phyloP scores from a whole-genome alignment of 2,888 invertebrate species.

The Eristalis pertinax region DNA sequence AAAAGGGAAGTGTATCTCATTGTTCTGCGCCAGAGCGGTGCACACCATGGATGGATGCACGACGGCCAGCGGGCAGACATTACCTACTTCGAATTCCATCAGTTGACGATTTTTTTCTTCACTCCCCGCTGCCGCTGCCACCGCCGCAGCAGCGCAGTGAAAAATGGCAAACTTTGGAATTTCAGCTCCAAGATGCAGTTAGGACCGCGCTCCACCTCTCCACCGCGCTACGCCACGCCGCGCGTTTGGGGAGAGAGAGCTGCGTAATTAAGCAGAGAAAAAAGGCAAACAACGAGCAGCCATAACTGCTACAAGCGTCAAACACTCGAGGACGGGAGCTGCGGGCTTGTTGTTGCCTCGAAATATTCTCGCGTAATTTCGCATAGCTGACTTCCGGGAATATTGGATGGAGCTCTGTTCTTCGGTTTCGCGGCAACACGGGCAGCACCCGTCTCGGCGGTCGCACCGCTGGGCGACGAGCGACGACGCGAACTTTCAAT shows the following conservation, averaged over 20 bases:
- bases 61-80: conserved; percentile 53
- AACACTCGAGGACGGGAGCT: conserved; percentile 47
- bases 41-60: conserved; percentile 65
- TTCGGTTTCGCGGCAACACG: not conserved
- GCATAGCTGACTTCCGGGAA: conserved; percentile 72
- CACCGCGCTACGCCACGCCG: not conserved
- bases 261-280: conserved; percentile 64
- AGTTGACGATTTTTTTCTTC: conserved; percentile 59
- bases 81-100: conserved; percentile 71
- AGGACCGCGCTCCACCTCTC: conserved; percentile 43
- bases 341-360: conserved; percentile 45
- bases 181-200: conserved; percentile 66
- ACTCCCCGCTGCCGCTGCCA: not conserved
- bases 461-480: not conserved
- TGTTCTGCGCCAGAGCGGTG: conserved; percentile 48
- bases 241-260: conserved; percentile 47
- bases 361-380: conserved; percentile 72
- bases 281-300: conserved; percentile 36
- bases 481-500: conserved; percentile 60
- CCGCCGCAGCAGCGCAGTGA: conserved; percentile 32
- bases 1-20: conserved; percentile 69
- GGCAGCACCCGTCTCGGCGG: not conserved
- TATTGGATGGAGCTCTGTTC: conserved; percentile 34
- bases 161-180: conserved; percentile 70
- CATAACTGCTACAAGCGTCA: conserved; percentile 68